Evolutionary conservation across 2,113 vertebrate genomes (phyloP), one percentile per base, ranked within the genome.

Genomic region (Symphodus melops): DNA sequence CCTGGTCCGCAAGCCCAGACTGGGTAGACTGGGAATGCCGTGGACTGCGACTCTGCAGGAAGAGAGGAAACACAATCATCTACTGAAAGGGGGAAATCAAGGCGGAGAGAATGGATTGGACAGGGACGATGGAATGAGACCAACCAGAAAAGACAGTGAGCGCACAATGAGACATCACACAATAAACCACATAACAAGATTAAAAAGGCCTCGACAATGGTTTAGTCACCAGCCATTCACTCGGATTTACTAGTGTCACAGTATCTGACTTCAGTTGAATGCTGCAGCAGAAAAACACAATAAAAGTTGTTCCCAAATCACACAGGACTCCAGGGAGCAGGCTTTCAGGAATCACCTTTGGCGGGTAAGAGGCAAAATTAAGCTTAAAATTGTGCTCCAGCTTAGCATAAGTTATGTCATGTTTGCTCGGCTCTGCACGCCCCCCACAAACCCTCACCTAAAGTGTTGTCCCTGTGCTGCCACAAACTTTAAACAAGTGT

Each of bases 1-100:
- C 96, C 94, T 99, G 98, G 82, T 99, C 97, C 0, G 98, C 97
- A 79, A 99, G 94, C 87, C 97, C 98, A 0, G 98, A 97, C 94
- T 99, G 98, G 73, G 97, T 96, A 79, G 95, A 96, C 94, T 98
- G 98, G 73, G 97, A 95, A 78, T 99, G 98, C 42, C 97, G 92
- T 5, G 98, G 97, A 85, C 97, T 99, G 79, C 98, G 96, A 28
- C 97, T 98, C 98, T 99, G 90, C 17, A 5, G 54, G 25, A 79
- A 39, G 77, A 67, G 55, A 79, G 39, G 17, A 86, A 56, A 83
- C 58, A 72, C 52, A 67, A 37, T 60, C 21, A 62, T 77, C 73
- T 12, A 84, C 6, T 74, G 56, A 68, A 70, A 81, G 56, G 85
- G 85, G 52, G 52, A 83, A 73, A 59, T 19, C 39, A 25, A 83